A percentile compares a stretch with the other conserved stretches of the same genome.
Evolutionary conservation across 2,113 vertebrate genomes (phyloP).

Genomic region (Odocoileus virginianus): DNA sequence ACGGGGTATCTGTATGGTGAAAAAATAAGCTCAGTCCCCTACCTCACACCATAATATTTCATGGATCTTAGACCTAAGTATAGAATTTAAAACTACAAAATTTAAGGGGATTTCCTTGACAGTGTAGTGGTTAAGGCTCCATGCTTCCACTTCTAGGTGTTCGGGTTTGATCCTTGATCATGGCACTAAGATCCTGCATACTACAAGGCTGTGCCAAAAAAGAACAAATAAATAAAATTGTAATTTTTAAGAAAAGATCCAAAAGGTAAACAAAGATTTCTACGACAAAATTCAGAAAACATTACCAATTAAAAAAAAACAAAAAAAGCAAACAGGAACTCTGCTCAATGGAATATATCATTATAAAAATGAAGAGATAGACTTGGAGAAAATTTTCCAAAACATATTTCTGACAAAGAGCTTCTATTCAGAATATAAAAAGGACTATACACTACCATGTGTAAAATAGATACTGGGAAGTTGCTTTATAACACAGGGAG

Average conservation of each 20-base stretch:
- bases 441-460: neutral
- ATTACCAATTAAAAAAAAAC: neutral
- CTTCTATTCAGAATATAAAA: neutral
- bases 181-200: neutral
- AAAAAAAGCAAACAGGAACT: neutral
- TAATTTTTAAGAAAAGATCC: neutral
- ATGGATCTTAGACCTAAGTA: neutral
- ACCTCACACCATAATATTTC: constrained; percentile 1
- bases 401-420: neutral
- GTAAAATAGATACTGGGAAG: neutral
- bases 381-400: constrained; percentile 4
- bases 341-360: neutral
- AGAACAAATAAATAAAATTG: neutral
- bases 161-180: neutral
- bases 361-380: neutral
- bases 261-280: neutral
- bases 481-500: neutral
- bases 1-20: neutral
- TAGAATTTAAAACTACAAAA: neutral
- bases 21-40: neutral
- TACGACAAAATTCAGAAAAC: neutral
- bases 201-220: neutral
- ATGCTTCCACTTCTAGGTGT: neutral
- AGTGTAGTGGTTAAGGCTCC: neutral
- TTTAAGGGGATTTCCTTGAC: neutral